phyloP scores from a whole-genome alignment of 2,888 invertebrate genomes.

The Portevinia maculata region DNA sequence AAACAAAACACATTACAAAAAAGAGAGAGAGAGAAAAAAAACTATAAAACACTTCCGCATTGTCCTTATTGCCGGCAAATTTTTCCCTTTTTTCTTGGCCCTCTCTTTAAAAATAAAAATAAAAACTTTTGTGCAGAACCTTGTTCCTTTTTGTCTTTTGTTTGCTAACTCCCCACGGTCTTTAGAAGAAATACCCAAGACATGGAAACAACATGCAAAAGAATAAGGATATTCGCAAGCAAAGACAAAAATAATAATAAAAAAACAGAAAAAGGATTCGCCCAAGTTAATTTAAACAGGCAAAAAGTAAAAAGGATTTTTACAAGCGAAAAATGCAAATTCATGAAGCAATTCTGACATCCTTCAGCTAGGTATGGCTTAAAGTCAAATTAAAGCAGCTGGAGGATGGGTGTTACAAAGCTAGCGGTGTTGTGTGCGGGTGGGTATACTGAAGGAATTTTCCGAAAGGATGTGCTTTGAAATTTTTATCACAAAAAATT shows the following conservation, averaged over 20 bases:
- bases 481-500: constrained; percentile 57
- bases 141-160: constrained; percentile 45
- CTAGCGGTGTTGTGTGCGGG: too few relatives aligned
- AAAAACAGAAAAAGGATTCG: constrained; percentile 49
- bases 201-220: constrained; percentile 56
- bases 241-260: constrained; percentile 38
- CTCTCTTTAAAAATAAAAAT: constrained; percentile 16
- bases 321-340: constrained; percentile 71
- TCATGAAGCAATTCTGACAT: constrained; percentile 70
- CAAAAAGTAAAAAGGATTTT: constrained; percentile 68
- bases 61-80: constrained; percentile 72
- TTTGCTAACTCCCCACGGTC: constrained; percentile 34
- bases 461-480: constrained; percentile 46
- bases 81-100: constrained; percentile 39
- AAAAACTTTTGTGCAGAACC: constrained; percentile 50
- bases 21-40: constrained; percentile 26
- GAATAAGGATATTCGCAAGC: constrained; percentile 48
- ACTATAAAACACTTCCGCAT: constrained; percentile 71
- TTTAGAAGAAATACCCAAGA: constrained; percentile 51
- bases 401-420: background rate
- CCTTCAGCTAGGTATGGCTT: constrained; percentile 54
- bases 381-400: constrained; percentile 62
- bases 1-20: constrained; percentile 15
- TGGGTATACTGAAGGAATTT: background rate
- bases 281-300: constrained; percentile 71